A percentile compares a stretch with the other conserved stretches of the same genome.
These are phyloP conservation scores for Ochotona princeps DNA, from an alignment of 2,113 vertebrate genomes.

Conservation along the genomic window DNA sequence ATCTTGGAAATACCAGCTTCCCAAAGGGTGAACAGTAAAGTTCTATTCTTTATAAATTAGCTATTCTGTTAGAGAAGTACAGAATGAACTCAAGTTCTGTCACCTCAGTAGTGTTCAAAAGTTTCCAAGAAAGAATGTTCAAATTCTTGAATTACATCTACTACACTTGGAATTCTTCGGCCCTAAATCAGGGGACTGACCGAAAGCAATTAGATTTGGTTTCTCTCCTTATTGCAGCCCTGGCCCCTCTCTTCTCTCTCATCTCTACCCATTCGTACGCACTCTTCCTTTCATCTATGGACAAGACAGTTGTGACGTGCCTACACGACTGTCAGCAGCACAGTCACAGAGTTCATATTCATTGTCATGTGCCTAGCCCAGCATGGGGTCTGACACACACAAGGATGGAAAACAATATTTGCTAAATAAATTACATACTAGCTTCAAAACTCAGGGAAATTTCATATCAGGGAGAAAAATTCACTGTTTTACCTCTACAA, in stretches of 20 bases:
- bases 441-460: background rate
- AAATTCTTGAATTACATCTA: background rate
- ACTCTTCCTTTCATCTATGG: background rate
- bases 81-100: background rate
- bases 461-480: background rate
- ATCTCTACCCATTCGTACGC: background rate
- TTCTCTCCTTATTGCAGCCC: background rate
- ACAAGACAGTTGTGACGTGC: background rate
- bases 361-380: background rate
- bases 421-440: constrained; percentile 3
- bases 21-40: background rate
- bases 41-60: background rate
- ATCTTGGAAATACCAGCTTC: background rate
- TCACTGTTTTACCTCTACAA: background rate
- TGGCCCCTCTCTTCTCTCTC: too few relatives aligned
- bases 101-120: background rate
- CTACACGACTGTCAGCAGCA: background rate
- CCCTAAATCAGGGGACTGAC: background rate
- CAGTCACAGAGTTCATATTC: background rate
- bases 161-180: background rate
- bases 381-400: background rate
- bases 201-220: background rate
- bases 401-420: background rate
- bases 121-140: background rate
- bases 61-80: background rate